A percentile compares a stretch with the other conserved stretches of the same genome.
These are phyloP conservation scores for Boloria selene DNA, from an alignment of 2,888 invertebrate genomes.

Conservation along the genomic window DNA sequence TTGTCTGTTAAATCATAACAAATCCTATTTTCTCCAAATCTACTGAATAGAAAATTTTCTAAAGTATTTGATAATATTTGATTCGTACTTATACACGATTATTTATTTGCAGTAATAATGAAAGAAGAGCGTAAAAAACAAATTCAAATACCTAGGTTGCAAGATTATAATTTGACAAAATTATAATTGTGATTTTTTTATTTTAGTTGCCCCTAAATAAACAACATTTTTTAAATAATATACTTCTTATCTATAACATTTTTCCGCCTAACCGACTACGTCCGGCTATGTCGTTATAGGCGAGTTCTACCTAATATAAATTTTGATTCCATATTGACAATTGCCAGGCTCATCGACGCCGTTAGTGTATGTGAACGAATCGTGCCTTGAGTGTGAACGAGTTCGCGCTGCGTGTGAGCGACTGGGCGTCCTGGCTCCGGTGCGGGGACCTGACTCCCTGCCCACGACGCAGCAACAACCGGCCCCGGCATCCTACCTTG, in stretches of 20 bases:
- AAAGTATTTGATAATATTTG: too few relatives aligned
- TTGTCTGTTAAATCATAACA: too few relatives aligned
- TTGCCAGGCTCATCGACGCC: slow-evolving; percentile 68
- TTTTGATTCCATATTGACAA: slow-evolving; percentile 25
- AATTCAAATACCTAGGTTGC: too few relatives aligned
- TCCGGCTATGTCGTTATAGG: slow-evolving; percentile 25
- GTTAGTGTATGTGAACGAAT: slow-evolving; percentile 73
- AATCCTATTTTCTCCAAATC: too few relatives aligned
- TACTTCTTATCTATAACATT: slow-evolving; percentile 16
- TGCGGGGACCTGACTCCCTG: slow-evolving; percentile 66
- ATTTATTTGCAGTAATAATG: too few relatives aligned
- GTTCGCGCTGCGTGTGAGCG: slow-evolving; percentile 77
- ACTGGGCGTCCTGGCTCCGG: slow-evolving; percentile 70
- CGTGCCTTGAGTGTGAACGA: slow-evolving; percentile 76
- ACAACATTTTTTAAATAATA: too few relatives aligned
- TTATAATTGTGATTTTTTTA: too few relatives aligned
- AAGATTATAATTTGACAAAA: too few relatives aligned
- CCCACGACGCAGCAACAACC: slow-evolving; percentile 65
- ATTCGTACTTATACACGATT: too few relatives aligned
- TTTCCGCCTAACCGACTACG: slow-evolving; percentile 35
- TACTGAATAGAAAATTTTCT: too few relatives aligned
- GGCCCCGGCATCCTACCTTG: slow-evolving; percentile 76
- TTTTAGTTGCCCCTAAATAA: too few relatives aligned
- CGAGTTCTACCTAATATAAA: slow-evolving; percentile 19
- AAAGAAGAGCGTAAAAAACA: too few relatives aligned